Percentiles rank a stretch among this genome's conserved stretches.
These are phyloP conservation scores for Clanis bilineata DNA, from an alignment of 2,888 invertebrate genomes.

Conservation along the genomic window DNA sequence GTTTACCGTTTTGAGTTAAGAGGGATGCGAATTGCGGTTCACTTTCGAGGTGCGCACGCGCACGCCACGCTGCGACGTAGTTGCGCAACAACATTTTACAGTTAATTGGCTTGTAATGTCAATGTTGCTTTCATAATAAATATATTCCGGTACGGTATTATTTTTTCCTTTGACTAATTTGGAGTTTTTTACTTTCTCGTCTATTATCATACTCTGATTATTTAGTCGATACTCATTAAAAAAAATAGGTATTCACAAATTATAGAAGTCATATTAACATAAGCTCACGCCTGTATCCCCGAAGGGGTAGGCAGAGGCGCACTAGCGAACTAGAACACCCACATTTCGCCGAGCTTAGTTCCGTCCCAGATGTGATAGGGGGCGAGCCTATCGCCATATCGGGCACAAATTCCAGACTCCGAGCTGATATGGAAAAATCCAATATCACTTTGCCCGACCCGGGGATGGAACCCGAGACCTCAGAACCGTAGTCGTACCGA, in stretches of 20 bases:
- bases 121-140: constrained; percentile 76
- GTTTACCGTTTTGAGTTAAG: constrained; percentile 54
- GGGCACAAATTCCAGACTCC: too few relatives aligned
- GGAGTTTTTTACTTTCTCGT: constrained; percentile 55
- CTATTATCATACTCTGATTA: constrained; percentile 9
- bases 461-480: too few relatives aligned
- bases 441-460: too few relatives aligned
- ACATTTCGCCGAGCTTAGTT: too few relatives aligned
- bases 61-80: constrained; percentile 34
- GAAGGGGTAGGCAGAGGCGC: too few relatives aligned
- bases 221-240: neutral
- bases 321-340: too few relatives aligned
- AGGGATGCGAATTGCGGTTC: constrained; percentile 24
- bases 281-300: too few relatives aligned
- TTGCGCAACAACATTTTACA: constrained; percentile 61
- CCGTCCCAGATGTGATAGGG: too few relatives aligned
- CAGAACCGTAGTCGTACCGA: too few relatives aligned
- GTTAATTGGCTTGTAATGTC: constrained; percentile 73
- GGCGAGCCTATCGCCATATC: too few relatives aligned
- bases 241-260: neutral
- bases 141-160: constrained; percentile 56
- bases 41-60: constrained; percentile 22
- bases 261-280: neutral
- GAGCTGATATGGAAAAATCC: too few relatives aligned
- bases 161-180: constrained; percentile 54